Base-by-base conservation (phyloP, 2,797 vertebrate genomes). In the Perodicticus potto region DNA sequence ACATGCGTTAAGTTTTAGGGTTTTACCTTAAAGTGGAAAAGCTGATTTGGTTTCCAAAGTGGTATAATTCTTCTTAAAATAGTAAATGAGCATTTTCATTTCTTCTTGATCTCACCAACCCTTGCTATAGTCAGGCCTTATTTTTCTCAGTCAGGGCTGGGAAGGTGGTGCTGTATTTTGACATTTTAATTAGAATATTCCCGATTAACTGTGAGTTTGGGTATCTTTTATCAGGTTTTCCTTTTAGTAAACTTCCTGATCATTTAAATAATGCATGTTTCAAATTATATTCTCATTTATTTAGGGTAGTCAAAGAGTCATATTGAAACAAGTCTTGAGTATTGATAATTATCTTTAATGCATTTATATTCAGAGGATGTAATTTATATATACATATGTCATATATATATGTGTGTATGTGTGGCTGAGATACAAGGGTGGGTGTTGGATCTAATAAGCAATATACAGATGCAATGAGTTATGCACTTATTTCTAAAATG, bases 171-270 rank as follows among this genome's bases (percentile, higher is more conserved):
- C 59, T 55, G n/a, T 45, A 16, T 32, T 69, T 29, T 59, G 59
- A 25, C 9, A 59, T 82, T 76, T 78, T 83, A 78, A 83, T 78
- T 82, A 93, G 32, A 20, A 43, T 32, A 77, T 67, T 77, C 23
- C 27, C 67, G n/a, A 72, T 84, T n/a, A 61, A 27, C 37, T 72
- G 4, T 67, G 20, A 95, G 34, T 72, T 93, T 87, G 67, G 12
- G 8, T 29, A n/a, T 88, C 37, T 82, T 77, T 89, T n/a, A 67
- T 92, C 32, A 45, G 2, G 14, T 74, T 96, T 93, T 84, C 59
- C 32, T 45, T 85, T 72, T 57, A 49, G 3, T 77, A 81, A 77
- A 77, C 82, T 91, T 81, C 34, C 17, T 74, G 43, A 37, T 91
- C 53, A 11, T 90, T 25, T 45, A 57, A 90, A 82, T 89, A 85